phyloP scores from a whole-genome alignment of 2,797 vertebrate genomes.

The Molossus alvarezi region DNA sequence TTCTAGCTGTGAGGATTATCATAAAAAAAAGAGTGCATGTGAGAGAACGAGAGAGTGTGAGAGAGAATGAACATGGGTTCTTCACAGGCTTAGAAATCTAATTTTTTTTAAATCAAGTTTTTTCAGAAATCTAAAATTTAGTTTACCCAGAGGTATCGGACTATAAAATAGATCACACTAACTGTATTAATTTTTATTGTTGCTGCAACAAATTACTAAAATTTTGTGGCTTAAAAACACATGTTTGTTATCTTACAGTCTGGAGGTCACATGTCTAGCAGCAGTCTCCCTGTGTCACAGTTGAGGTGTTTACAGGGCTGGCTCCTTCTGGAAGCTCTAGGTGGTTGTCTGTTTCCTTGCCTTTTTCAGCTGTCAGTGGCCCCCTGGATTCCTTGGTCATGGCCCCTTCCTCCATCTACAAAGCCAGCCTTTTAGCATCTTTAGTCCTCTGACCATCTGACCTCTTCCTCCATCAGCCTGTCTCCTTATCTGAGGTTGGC shows the following conservation, averaged over 20 bases:
- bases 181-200: background rate
- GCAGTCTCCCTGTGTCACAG: background rate
- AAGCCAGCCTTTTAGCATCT: background rate
- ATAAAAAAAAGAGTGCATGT: too few relatives aligned
- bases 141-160: background rate
- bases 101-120: background rate
- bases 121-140: slow-evolving; percentile 1
- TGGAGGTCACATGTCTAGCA: background rate
- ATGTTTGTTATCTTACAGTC: background rate
- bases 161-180: background rate
- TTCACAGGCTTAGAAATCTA: background rate
- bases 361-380: background rate
- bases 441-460: background rate
- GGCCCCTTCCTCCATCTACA: background rate
- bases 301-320: background rate
- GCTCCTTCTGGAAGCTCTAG: background rate
- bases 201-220: background rate
- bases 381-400: background rate
- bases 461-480: background rate
- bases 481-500: background rate
- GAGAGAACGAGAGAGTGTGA: background rate
- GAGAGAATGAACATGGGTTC: background rate
- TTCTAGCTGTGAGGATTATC: background rate
- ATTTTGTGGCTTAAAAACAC: background rate
- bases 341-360: background rate